Evolutionary conservation across 2,888 invertebrate genomes (phyloP).

Genomic region (Macaria liturata): DNA sequence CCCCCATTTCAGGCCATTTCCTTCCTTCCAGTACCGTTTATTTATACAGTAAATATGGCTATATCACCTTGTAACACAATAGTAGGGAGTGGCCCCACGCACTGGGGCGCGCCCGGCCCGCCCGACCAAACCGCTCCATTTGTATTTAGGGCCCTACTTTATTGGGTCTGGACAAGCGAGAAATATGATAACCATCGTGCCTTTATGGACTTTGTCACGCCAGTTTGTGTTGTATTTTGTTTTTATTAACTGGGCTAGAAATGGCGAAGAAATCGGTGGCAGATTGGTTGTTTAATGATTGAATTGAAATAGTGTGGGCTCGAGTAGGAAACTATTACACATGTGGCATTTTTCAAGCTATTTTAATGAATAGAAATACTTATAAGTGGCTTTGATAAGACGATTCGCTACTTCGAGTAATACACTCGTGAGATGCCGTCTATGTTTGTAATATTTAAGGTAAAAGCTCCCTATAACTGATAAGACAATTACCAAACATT

Average conservation of each 20-base stretch:
- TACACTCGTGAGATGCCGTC: no score
- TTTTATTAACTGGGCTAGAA: constrained; percentile 11
- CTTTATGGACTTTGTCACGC: constrained; percentile 22
- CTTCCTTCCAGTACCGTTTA: constrained; percentile 12
- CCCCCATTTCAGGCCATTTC: background rate
- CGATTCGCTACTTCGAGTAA: no score
- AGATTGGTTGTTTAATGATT: no score
- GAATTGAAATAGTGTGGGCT: background rate
- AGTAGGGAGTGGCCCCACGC: constrained; percentile 18
- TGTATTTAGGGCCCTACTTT: constrained; percentile 18
- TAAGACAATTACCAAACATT: no score
- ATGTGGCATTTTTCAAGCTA: background rate
- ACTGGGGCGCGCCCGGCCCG: constrained; percentile 21
- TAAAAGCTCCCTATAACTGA: no score
- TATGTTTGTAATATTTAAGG: no score
- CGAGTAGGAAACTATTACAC: background rate
- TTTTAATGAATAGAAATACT: no score
- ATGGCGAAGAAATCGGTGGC: background rate
- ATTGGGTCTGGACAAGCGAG: constrained; percentile 25
- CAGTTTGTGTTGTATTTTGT: constrained; percentile 8
- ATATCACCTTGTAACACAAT: constrained; percentile 24
- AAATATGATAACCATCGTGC: constrained; percentile 22
- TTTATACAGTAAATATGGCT: constrained; percentile 18
- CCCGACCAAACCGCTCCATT: constrained; percentile 13
- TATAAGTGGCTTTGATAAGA: no score